Evolutionary conservation across 2,113 vertebrate species (phyloP).

Genomic region (Lasiurus borealis): DNA sequence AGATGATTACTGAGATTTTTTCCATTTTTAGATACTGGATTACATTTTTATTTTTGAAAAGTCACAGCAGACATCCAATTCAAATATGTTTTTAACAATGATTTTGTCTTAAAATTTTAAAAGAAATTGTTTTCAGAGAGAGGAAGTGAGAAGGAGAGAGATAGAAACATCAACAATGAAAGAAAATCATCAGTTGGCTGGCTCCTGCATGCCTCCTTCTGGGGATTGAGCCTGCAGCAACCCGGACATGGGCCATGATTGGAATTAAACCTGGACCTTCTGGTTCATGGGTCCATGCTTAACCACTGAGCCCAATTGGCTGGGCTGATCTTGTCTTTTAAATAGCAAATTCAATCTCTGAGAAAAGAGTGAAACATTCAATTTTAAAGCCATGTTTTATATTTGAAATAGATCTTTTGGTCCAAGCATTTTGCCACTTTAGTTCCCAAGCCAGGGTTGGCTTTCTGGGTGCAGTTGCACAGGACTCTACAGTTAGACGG

Average conservation of each 20-base stretch:
- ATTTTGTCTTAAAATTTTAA: background rate
- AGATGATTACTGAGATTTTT: constrained; percentile 14
- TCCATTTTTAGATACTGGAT: background rate
- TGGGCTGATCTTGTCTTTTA: background rate
- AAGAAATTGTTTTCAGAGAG: too few relatives aligned
- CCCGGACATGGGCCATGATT: too few relatives aligned
- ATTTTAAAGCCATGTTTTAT: background rate
- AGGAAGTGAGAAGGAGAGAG: too few relatives aligned
- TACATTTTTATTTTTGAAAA: constrained; percentile 42
- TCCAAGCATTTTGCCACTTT: background rate
- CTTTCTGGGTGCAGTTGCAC: background rate
- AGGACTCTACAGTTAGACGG: background rate
- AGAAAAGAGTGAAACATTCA: background rate
- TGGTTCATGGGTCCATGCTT: too few relatives aligned
- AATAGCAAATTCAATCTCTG: background rate
- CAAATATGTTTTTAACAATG: background rate
- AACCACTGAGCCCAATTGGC: background rate
- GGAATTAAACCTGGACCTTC: too few relatives aligned
- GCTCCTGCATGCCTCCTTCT: too few relatives aligned
- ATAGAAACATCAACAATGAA: too few relatives aligned
- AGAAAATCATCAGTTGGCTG: too few relatives aligned
- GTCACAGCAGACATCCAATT: background rate
- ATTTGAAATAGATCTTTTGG: constrained; percentile 6
- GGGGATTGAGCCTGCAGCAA: too few relatives aligned
- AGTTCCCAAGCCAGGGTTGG: background rate